Percentiles rank a stretch among this genome's conserved stretches.
Evolutionary conservation across 2,113 vertebrate species (phyloP).

Genomic region (Nibea albiflora): DNA sequence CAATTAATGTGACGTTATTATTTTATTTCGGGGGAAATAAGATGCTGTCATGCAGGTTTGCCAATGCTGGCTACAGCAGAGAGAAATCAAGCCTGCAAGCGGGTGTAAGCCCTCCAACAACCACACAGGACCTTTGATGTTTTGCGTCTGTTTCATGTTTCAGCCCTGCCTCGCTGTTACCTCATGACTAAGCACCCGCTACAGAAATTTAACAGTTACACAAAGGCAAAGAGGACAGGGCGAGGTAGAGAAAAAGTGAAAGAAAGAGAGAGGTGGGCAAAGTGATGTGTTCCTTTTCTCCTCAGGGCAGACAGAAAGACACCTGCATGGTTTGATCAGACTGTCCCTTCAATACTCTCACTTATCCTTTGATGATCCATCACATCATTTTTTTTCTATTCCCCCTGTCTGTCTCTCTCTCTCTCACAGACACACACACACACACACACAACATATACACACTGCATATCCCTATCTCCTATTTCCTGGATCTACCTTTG

Average conservation of each 20-base stretch:
- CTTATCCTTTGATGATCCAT: constrained; percentile 74
- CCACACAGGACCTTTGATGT: constrained; percentile 48
- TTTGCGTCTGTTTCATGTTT: constrained; percentile 52
- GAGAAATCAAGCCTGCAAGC: constrained; percentile 4
- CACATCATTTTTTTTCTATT: constrained; percentile 35
- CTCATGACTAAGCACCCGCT: constrained; percentile 34
- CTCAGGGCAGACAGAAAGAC: constrained; percentile 41
- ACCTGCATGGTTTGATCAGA: constrained; percentile 64
- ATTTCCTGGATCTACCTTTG: constrained; percentile 46
- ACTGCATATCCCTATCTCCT: constrained; percentile 24
- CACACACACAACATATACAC: constrained; percentile 20
- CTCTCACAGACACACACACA: background rate
- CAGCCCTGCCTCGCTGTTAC: constrained; percentile 45
- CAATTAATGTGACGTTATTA: background rate
- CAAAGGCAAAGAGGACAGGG: constrained; percentile 40
- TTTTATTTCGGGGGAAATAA: background rate
- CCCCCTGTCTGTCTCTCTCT: background rate
- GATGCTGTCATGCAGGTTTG: background rate
- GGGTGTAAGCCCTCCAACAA: constrained; percentile 35
- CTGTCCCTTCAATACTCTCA: constrained; percentile 55
- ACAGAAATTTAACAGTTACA: constrained; percentile 51
- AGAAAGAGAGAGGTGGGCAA: constrained; percentile 12
- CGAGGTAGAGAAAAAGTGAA: background rate
- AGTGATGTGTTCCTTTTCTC: constrained; percentile 45
- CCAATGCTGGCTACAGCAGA: background rate